Evolutionary conservation across 2,797 vertebrate species (phyloP).

Genomic region (Notolabrus celidotus): DNA sequence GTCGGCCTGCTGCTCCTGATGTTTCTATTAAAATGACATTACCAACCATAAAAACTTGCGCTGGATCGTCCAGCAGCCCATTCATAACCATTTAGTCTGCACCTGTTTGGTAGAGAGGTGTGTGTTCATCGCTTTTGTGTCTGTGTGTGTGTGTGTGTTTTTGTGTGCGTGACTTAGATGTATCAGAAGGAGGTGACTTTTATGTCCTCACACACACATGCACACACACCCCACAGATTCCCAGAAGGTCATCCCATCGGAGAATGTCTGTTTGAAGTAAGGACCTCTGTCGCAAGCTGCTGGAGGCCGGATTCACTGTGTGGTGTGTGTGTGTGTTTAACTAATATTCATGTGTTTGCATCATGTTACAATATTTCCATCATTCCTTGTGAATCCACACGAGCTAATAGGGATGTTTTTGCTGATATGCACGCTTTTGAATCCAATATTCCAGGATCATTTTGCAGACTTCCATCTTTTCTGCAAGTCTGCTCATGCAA

Average conservation of each 20-base stretch:
- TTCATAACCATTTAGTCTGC: slow-evolving; percentile 96
- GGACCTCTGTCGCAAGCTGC: slow-evolving; percentile 71
- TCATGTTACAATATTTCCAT: neutral
- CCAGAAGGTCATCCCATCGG: slow-evolving; percentile 83
- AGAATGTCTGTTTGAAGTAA: slow-evolving; percentile 82
- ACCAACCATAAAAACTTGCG: slow-evolving; percentile 83
- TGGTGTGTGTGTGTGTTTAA: slow-evolving; percentile 7
- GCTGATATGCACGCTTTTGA: neutral
- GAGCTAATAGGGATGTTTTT: neutral
- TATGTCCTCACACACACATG: slow-evolving; percentile 40
- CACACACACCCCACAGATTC: slow-evolving; percentile 63
- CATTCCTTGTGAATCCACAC: neutral
- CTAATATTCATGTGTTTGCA: neutral
- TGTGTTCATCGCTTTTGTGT: neutral
- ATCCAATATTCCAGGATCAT: neutral
- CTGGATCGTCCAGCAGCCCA: slow-evolving; percentile 90
- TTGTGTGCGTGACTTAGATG: neutral
- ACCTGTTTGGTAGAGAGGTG: slow-evolving; percentile 89
- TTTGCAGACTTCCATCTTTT: neutral
- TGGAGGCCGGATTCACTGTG: slow-evolving; percentile 67
- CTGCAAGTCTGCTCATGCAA: neutral
- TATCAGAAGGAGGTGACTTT: slow-evolving; percentile 2
- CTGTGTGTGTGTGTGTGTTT: slow-evolving; percentile 1
- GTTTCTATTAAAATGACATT: slow-evolving; percentile 96
- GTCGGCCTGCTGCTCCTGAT: slow-evolving; percentile 91